phyloP scores from a whole-genome alignment of 1,140 invertebrate species.

The Drosophila punjabiensis region DNA sequence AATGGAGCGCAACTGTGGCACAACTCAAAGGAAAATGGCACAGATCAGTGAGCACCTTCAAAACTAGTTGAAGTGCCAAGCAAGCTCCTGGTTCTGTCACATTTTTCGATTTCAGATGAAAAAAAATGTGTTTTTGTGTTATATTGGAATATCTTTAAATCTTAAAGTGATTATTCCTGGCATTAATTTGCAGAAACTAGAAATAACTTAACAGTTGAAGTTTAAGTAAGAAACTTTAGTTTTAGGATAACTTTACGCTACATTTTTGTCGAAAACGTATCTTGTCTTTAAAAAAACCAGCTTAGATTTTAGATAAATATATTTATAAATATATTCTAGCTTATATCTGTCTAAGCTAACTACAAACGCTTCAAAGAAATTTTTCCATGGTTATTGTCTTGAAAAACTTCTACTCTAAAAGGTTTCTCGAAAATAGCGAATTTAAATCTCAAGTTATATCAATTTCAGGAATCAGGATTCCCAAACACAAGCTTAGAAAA shows the following conservation, averaged over 20 bases:
- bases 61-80: not conserved
- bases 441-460: not conserved
- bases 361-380: too few relatives aligned
- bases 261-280: too few relatives aligned
- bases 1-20: conserved; percentile 55
- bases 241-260: too few relatives aligned
- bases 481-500: conserved; percentile 33
- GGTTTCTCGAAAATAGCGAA: too few relatives aligned
- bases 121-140: not conserved
- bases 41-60: conserved; percentile 41
- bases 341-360: too few relatives aligned
- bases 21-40: conserved; percentile 41
- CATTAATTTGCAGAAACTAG: not conserved
- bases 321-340: too few relatives aligned
- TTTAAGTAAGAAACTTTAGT: not conserved
- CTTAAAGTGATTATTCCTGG: not conserved
- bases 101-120: not conserved
- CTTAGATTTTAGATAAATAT: not conserved
- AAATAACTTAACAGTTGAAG: not conserved
- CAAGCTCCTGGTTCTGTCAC: not conserved
- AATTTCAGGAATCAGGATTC: not conserved
- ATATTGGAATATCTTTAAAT: not conserved
- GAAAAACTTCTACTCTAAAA: not conserved
- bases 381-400: not conserved
- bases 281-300: not conserved